Conservation (phyloP, 2,888 invertebrate species). For the Norana najaformis region DNA sequence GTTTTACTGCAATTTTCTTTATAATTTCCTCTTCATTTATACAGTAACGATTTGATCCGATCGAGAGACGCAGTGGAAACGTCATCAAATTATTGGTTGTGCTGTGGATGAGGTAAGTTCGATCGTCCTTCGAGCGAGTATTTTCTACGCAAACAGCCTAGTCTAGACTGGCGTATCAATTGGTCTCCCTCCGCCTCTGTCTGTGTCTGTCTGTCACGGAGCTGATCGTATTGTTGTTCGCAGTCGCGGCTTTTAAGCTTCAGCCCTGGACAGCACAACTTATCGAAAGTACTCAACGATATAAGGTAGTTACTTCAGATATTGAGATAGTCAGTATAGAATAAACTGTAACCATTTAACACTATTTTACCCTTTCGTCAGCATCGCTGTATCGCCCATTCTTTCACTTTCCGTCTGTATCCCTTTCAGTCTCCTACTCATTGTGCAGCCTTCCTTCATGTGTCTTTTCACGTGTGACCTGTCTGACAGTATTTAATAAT, state of each 20-base stretch:
- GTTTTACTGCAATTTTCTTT: constrained; percentile 3
- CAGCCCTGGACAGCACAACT: background rate
- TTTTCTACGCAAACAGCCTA: background rate
- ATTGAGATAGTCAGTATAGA: background rate
- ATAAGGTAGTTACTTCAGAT: background rate
- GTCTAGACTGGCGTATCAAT: constrained; percentile 13
- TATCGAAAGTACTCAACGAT: background rate
- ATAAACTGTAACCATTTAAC: background rate
- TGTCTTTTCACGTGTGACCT: background rate
- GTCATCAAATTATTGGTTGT: background rate
- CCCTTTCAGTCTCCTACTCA: background rate
- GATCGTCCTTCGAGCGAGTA: constrained; percentile 6
- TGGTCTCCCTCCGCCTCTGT: background rate
- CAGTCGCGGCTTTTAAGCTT: background rate
- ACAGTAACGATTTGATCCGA: background rate
- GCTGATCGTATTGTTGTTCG: constrained; percentile 13
- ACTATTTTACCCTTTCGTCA: background rate
- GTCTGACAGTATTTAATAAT: background rate
- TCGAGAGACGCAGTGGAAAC: background rate
- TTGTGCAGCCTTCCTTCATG: background rate
- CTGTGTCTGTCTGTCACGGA: constrained; percentile 13
- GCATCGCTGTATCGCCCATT: background rate
- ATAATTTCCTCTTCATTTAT: background rate
- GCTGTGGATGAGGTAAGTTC: background rate
- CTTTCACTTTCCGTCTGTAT: background rate